Evolutionary conservation across 2,797 vertebrate species (phyloP), one percentile per base, ranked within the genome.

Genomic region (Acanthis flammea): DNA sequence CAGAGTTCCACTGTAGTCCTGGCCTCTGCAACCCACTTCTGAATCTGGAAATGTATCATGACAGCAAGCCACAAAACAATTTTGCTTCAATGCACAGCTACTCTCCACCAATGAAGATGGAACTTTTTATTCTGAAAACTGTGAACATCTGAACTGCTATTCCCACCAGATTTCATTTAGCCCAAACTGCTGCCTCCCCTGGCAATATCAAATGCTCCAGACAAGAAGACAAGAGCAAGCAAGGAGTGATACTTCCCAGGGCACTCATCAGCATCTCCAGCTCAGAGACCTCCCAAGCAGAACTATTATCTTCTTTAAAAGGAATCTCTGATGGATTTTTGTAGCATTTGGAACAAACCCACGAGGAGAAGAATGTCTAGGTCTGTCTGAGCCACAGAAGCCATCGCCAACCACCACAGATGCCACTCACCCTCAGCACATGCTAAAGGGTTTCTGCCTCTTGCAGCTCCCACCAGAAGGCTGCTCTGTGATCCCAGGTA

Each of bases 201-300:
- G 68, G 81, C 71, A 73, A 28, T 6, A 92, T 61, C 84, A 67
- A 39, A 62, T 15, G 37, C 71, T 73, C 45, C 4, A 71, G 86
- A 82, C 31, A 84, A 47, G 35, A 50, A 42, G 77, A 75, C 0
- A 0, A 70, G 60, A 88, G 74, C 44, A 41, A 79, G 63, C 57
- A 73, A 0, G 1, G 39, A 78, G 31, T 41, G 60, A 85, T 51
- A 37, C 51, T 54, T 95, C 91, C 92, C 95, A 76, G 44, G 4
- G 31, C 37, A 2, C 86, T 94, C 78, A 83, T 90, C 92, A 96
- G 70, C 63, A 79, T 57, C 73, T 68, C 54, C 13, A 93, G 89
- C 86, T 73, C 63, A 0, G 53, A 79, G 87, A 92, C 92, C 84
- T 91, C 94, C 94, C 95, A 94, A 30, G 81, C 78, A 91, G 67